These are phyloP conservation scores for Esox lucius DNA, from an alignment of 2,797 vertebrate species.

Conservation along the genomic window DNA sequence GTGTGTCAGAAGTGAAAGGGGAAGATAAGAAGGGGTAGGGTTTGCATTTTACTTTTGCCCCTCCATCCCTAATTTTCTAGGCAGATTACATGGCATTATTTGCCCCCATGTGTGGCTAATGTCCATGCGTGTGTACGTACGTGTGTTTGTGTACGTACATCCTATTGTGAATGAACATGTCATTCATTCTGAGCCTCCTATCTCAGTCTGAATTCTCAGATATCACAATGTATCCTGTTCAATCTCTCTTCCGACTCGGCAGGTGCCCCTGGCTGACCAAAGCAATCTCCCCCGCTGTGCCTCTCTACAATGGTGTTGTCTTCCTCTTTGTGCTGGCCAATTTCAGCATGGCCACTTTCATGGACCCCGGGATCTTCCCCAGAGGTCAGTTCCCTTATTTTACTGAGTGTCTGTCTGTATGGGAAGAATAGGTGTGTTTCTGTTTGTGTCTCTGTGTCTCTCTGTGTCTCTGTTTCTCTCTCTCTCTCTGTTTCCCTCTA, in stretches of 20 bases:
- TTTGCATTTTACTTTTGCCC: background rate
- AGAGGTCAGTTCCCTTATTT: slow-evolving; percentile 75
- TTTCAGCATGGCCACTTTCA: slow-evolving; percentile 99
- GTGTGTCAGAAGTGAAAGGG: background rate
- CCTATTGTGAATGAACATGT: background rate
- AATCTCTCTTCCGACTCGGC: slow-evolving; percentile 20
- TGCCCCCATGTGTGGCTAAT: background rate
- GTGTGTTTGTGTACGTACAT: background rate
- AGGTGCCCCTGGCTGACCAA: slow-evolving; percentile 98
- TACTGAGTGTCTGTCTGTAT: background rate
- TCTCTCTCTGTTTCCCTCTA: background rate
- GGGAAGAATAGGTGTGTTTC: background rate
- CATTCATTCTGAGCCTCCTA: background rate
- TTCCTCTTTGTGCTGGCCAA: slow-evolving; percentile 98
- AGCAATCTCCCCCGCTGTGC: slow-evolving; percentile 90
- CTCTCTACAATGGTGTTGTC: slow-evolving; percentile 96
- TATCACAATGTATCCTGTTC: background rate
- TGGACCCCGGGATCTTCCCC: slow-evolving; percentile 97
- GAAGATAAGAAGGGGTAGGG: too few species aligned
- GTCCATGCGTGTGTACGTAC: background rate
- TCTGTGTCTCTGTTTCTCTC: background rate
- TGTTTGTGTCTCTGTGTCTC: background rate
- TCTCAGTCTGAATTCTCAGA: background rate
- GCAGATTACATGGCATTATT: background rate
- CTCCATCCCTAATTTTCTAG: background rate